These are phyloP conservation scores for Rhinoptilus africanus DNA, from an alignment of 2,113 vertebrate genomes.

Conservation along the genomic window DNA sequence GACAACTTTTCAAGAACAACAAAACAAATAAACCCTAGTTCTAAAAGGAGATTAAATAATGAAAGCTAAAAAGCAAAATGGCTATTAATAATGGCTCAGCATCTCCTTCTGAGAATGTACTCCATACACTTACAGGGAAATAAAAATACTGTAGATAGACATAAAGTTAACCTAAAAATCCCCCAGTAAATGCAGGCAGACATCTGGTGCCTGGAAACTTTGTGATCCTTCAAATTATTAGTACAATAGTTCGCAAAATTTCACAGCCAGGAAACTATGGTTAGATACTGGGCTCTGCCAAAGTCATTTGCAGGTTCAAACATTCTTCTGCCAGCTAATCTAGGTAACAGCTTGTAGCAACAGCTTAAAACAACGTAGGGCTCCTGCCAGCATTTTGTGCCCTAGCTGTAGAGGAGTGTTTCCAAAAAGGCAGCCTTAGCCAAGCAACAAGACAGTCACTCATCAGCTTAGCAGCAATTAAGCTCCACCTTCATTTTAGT, in stretches of 20 bases:
- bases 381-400: not conserved
- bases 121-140: not conserved
- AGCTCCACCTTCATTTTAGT: not conserved
- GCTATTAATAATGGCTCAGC: not conserved
- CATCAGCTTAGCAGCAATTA: not conserved
- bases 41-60: not conserved
- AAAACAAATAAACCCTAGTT: not conserved
- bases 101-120: not conserved
- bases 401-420: not conserved
- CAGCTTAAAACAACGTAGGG: not conserved
- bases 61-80: not conserved
- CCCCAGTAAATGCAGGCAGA: not conserved
- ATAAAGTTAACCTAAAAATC: not conserved
- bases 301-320: constrained; percentile 12
- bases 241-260: not conserved
- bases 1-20: not conserved
- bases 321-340: not conserved
- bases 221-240: not conserved
- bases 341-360: constrained; percentile 34
- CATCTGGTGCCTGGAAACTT: not conserved
- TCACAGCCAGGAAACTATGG: not conserved
- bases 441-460: not conserved
- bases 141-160: not conserved
- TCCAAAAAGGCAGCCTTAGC: not conserved
- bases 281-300: not conserved